Base-by-base conservation (phyloP, 2,113 vertebrate species). In the Paramisgurnus dabryanus region DNA sequence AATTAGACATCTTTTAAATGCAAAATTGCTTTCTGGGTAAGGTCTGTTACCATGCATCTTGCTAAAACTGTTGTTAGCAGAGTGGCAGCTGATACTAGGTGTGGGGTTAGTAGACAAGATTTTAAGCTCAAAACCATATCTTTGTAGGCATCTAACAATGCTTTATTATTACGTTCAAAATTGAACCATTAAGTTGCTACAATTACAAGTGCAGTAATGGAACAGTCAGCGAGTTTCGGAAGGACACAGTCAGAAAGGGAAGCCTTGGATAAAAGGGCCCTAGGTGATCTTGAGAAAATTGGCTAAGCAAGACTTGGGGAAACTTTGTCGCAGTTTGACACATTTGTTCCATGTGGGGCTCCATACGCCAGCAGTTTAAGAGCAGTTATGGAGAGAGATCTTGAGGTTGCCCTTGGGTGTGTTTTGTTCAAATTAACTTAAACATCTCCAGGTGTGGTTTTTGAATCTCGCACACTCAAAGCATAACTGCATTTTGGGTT, bases 291-390 rank as follows among this genome's bases (percentile, higher is more conserved):
- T 76, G 80, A 89, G 82, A 87, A 87, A 87, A 86, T 71, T 68
- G 72, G 74, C 82, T 78, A 85, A 88, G 76, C 58, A 69, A 76
- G 83, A 57, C 81, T 68, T 79, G 76, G 86, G 27, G 83, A 86
- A 88, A 86, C 79, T 73, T 53, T 67, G 60, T 22, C 61, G 63
- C 72, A 82, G 70, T 80, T 78, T 68, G 83, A 89, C 87, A 79
- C 80, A 75, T 88, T 90, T 92, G 79, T 92, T 92, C 86, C 89
- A 90, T 89, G 87, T 82, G 80, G 81, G 84, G 83, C 87, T 90
- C 76, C 79, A 84, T 87, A 82, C 77, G 73, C 83, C 83, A 68
- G 66, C 55, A 67, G 55, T 75, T 74, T 67, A 41, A 73, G 68
- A 84, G 83, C 58, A 50, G 74, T 76, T 64, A 78, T 73, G 55